Evolutionary conservation across 2,113 vertebrate genomes (phyloP), one percentile per base, ranked within the genome.

Genomic region (Macaca nemestrina): DNA sequence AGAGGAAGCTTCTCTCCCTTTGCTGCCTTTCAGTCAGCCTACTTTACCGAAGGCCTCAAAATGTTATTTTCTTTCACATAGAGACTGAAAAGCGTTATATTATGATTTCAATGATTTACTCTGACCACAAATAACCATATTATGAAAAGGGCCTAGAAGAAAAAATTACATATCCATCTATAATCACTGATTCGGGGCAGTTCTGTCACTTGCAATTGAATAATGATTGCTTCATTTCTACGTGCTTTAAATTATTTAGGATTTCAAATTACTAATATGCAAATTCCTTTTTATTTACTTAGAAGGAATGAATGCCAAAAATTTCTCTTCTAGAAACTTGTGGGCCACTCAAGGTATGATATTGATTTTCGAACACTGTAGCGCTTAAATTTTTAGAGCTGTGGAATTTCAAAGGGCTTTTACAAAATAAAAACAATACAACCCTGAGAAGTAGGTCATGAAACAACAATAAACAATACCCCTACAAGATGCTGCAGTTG

Each of bases 1-100:
- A 61, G 12, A 68, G 23, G 35, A 17, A 79, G 25, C 5, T 70
- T 25, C n/a, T 9, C 11, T 88, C 43, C 16, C 8, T 88, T 88
- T 32, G 48, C 73, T 97, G 25, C 48, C 35, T 95, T 93, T 95
- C 85, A 97, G 30, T 90, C 52, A 95, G 57, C 12, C 55, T 30
- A 68, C 6, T n/a, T 90, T 90, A 93, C 6, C 70, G 57, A 90
- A 80, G 17, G 1, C 25, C 43, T 16, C 52, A 86, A 92, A 96
- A 70, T 85, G 78, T 81, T 94, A 52, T 76, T 67, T 90, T 84
- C 23, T 96, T 91, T 75, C 52, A 95, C 45, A 79, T 85, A 72
- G 43, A 52, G 17, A 90, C 8, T 23, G 2, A 88, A 91, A 45
- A 12, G 27, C 95, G n/a, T 45, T 79, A n/a, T 45, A 55, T 9